phyloP scores from a whole-genome alignment of 2,888 invertebrate species.

The Candidula unifasciata region DNA sequence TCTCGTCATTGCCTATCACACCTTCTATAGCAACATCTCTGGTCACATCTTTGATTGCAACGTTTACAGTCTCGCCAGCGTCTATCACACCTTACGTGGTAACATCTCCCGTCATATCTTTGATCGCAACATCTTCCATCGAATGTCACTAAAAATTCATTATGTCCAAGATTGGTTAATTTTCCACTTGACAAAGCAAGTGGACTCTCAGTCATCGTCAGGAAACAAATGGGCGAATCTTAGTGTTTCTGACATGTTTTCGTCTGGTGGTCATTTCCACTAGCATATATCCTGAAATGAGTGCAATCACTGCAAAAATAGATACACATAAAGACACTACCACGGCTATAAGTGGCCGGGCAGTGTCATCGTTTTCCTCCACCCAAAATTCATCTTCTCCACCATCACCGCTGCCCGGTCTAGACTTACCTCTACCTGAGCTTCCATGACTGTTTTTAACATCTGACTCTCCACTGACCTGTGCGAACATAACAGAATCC shows the following conservation, averaged over 20 bases:
- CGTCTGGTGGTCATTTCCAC: slow-evolving; percentile 56
- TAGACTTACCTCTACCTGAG: not conserved
- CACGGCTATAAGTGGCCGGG: slow-evolving; percentile 59
- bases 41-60: too few relatives aligned
- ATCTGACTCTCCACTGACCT: slow-evolving; percentile 59
- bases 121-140: too few relatives aligned
- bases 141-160: too few relatives aligned
- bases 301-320: slow-evolving; percentile 58
- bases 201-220: slow-evolving; percentile 47
- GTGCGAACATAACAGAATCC: slow-evolving; percentile 63
- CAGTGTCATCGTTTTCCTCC: slow-evolving; percentile 51
- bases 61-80: too few relatives aligned
- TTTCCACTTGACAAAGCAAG: too few relatives aligned
- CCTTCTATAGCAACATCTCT: too few relatives aligned
- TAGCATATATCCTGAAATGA: slow-evolving; percentile 59
- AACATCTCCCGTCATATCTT: too few relatives aligned
- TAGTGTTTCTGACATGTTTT: slow-evolving; percentile 58
- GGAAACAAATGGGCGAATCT: slow-evolving; percentile 62
- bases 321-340: slow-evolving; percentile 62
- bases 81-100: too few relatives aligned
- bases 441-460: slow-evolving; percentile 60
- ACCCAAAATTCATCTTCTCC: slow-evolving; percentile 35
- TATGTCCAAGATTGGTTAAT: too few relatives aligned
- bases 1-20: too few relatives aligned
- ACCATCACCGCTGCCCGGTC: not conserved